Base-by-base conservation (phyloP, 1,140 invertebrate species). In the Ceratina australensis region DNA sequence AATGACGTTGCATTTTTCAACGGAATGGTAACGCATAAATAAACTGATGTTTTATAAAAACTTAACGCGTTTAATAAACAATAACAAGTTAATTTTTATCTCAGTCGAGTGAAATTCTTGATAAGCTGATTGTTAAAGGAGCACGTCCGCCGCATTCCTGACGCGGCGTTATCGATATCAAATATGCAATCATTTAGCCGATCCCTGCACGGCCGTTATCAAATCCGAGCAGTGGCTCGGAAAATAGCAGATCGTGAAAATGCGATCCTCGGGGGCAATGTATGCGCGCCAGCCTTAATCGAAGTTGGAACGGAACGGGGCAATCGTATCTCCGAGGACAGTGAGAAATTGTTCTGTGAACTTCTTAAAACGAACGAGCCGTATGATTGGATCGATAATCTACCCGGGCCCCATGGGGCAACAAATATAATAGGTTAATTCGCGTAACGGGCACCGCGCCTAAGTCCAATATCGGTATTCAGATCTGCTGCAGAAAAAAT, bases 341-440 rank as follows among this genome's bases (percentile, higher is more conserved):
- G 64, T 49, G 56, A 67, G 79, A 81, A 86, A 66, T 72, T 78
- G 78, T 81, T 80, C 80, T 42, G 59, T 33, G 69, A 75, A 83
- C 69, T 84, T 73, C 79, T 85, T 82, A 81, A 87, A 83, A 63
- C 67, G 85, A 83, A 78, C 82, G 79, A 87, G 78, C 73, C 84
- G 72, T 84, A 80, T 79, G 80, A 88, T 87, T 87, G 82, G 86
- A 83, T 87, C 75, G 86, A 87, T 85, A 87, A 88, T 87, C 80
- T 84, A 84, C 78, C 66, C 77, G 61, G 79, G 76, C 82, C 78
- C 78, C 81, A 81, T 81, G 79, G 82, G 75, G 78, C 75, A 81
- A 61, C 50, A 74, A 81, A 78, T 63, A 87, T 88, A 89, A 88
- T 88, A 81, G 76, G 81, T 88, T 87, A 88, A 89, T 89, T 89